Base-by-base conservation (phyloP, 2,888 invertebrate species). In the Netelia inedita region DNA sequence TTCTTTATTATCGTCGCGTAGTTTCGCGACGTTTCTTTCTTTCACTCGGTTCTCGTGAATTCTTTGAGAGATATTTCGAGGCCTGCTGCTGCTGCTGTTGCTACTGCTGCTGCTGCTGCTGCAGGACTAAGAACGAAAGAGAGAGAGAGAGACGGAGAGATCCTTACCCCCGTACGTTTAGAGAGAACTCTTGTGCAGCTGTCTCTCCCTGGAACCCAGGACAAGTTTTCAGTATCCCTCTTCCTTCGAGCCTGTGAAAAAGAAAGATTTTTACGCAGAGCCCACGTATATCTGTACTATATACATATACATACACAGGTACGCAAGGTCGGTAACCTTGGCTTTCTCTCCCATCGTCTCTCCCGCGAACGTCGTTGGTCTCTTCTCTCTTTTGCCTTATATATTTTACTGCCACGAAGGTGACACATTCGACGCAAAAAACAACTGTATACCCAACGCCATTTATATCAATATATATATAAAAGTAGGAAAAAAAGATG, bases 321-420 rank as follows among this genome's bases (percentile, higher is more conserved):
- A 61, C 72, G 78, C 81, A 85, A 82, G 87, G 85, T 87, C 86
- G 83, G 61, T 79, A 76, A 87, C 80, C 86, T 87, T 86, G 86
- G 84, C 87, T 87, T 87, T 87, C 87, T 87, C 86, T 78, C 63
- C 81, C 79, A 59, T 74, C 79, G 79, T 69, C 63, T 43, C 50
- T 16, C 53, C 19, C 66, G 81, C 55, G 28, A 73, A 74, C 75
- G 46, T 83, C 50, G 71, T 55, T 78, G 71, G 35, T 83, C 50
- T 66, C 65, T 78, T 76, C 73, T 84, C 86, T 87, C 84, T 83
- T 79, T 86, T 81, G 82, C 85, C 82, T 83, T 83, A 85, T 82
- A 82, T 85, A 73, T 81, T 43, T 61, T 57, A 72, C 75, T 65
- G 71, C 65, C 75, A 46, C 14, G 65, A 80, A 79, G 74, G 79